Evolutionary conservation across 2,888 invertebrate genomes (phyloP).

Genomic region (Mythimna ferrago): DNA sequence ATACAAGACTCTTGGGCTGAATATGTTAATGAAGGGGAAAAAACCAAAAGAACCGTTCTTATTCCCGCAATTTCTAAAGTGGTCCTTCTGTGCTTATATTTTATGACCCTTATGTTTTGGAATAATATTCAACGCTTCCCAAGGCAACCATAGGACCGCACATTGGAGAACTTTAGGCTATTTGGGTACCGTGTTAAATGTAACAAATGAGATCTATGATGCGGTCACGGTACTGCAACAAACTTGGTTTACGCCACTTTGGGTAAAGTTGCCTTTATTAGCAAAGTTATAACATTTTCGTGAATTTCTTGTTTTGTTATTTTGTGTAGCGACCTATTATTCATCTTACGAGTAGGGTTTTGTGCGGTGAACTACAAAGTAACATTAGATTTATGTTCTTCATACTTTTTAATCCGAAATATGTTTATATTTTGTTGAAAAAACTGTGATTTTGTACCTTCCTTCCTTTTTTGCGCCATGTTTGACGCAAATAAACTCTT

Average conservation of each 20-base stretch:
- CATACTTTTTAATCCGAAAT: background rate
- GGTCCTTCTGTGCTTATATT: conserved; percentile 31
- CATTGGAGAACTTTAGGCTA: conserved; percentile 39
- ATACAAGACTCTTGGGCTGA: too few species aligned
- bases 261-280: conserved; percentile 43
- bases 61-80: conserved; percentile 15
- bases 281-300: conserved; percentile 32
- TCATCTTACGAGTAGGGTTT: conserved; percentile 25
- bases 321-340: conserved; percentile 12
- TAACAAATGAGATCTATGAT: conserved; percentile 45
- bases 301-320: conserved; percentile 23
- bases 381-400: background rate
- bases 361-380: conserved; percentile 1
- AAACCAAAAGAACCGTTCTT: background rate
- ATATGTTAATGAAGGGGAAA: background rate
- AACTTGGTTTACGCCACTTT: conserved; percentile 41
- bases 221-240: conserved; percentile 34
- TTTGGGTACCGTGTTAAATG: conserved; percentile 46
- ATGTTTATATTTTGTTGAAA: conserved; percentile 19
- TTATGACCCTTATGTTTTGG: conserved; percentile 19
- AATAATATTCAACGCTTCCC: conserved; percentile 46
- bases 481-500: too few species aligned
- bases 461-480: too few species aligned
- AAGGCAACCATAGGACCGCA: conserved; percentile 37
- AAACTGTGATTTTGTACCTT: background rate